phyloP scores from a whole-genome alignment of 1,140 invertebrate species.

The Aphelenchoides fujianensis region DNA sequence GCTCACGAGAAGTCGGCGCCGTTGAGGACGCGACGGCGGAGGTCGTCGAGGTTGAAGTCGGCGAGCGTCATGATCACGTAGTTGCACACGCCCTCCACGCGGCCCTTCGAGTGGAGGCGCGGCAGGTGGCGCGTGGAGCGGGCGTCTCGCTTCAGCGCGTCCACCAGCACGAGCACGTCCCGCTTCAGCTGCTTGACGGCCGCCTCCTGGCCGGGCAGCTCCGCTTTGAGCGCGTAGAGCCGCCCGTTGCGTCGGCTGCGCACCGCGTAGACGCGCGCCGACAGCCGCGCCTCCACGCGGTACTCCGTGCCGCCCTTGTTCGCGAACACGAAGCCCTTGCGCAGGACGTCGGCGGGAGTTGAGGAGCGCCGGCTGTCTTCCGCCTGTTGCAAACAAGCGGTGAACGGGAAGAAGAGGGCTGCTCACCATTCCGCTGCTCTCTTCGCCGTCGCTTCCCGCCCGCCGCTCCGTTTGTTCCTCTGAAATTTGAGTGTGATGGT shows the following conservation, averaged over 20 bases:
- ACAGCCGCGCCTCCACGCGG: not conserved
- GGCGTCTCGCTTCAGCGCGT: slow-evolving; percentile 18
- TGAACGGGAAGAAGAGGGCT: too few relatives aligned
- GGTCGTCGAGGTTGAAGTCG: slow-evolving; percentile 19
- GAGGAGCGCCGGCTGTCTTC: too few relatives aligned
- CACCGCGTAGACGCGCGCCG: not conserved
- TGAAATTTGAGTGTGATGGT: not conserved
- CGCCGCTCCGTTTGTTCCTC: not conserved
- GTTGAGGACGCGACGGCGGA: slow-evolving; percentile 2
- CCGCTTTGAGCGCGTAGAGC: not conserved
- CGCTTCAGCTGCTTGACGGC: not conserved
- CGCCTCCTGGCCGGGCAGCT: not conserved
- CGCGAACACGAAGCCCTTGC: not conserved
- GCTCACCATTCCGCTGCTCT: not conserved
- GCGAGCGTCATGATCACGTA: slow-evolving; percentile 22
- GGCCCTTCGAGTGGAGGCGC: not conserved
- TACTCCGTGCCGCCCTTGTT: not conserved
- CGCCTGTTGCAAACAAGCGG: too few relatives aligned
- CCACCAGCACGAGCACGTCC: slow-evolving; percentile 9
- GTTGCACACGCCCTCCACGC: slow-evolving; percentile 1
- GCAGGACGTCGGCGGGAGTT: not conserved
- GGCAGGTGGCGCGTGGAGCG: slow-evolving; percentile 23
- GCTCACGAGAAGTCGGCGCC: slow-evolving; percentile 17
- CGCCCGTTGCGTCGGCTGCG: not conserved
- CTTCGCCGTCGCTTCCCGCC: not conserved